Conservation (phyloP, 2,113 vertebrate species). For the Psilopsiagon aymara region DNA sequence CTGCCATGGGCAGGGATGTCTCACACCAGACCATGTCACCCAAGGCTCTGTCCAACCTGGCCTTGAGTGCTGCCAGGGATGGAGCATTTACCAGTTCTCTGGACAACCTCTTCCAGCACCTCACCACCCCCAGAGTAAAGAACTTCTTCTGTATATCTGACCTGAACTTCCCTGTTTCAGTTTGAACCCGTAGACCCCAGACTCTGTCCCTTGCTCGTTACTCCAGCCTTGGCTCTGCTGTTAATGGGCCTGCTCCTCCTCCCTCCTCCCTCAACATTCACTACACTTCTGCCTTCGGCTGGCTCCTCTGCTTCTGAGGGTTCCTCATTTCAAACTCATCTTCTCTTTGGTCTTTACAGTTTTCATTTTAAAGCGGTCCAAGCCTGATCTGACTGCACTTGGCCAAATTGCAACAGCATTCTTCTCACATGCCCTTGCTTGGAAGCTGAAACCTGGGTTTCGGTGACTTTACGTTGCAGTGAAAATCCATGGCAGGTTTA, state of each 20-base stretch:
- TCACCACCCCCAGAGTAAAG: not conserved
- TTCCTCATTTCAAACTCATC: not conserved
- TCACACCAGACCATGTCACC: not conserved
- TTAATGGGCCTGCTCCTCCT: not conserved
- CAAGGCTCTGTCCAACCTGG: not conserved
- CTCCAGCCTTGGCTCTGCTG: not conserved
- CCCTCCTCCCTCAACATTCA: not conserved
- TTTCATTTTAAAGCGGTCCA: not conserved
- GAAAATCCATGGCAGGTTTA: not conserved
- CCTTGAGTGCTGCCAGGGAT: not conserved
- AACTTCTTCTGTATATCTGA: not conserved
- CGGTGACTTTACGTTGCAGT: rapidly evolving
- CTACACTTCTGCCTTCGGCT: not conserved
- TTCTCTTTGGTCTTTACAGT: not conserved
- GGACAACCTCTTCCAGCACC: not conserved
- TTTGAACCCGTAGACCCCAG: not conserved
- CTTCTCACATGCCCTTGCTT: not conserved
- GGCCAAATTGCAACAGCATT: not conserved
- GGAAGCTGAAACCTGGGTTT: not conserved
- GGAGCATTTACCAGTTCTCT: not conserved
- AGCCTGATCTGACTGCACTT: not conserved
- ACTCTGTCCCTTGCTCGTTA: no score
- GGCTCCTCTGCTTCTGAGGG: not conserved
- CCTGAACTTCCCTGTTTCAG: not conserved
- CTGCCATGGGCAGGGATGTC: not conserved